These are phyloP conservation scores for Heliothis virescens DNA, from an alignment of 1,140 invertebrate genomes.

Conservation along the genomic window DNA sequence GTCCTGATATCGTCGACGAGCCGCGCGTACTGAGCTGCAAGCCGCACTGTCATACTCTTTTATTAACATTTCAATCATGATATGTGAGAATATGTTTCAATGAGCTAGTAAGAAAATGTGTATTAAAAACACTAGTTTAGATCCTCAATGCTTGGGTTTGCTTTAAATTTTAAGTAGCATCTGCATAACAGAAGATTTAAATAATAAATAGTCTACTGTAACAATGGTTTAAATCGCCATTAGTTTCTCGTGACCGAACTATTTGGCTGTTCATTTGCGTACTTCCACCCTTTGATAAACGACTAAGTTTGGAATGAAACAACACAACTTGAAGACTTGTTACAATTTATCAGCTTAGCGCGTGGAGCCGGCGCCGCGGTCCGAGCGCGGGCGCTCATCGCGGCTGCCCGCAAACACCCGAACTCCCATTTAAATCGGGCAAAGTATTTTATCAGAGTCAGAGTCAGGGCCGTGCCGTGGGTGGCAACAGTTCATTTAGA, in stretches of 20 bases:
- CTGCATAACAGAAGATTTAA: no score
- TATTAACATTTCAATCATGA: constrained; percentile 38
- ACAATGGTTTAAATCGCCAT: not conserved
- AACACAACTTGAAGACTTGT: constrained; percentile 3
- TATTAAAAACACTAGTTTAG: no score
- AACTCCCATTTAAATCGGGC: constrained; percentile 50
- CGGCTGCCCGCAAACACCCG: constrained; percentile 39
- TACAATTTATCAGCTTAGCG: constrained; percentile 38
- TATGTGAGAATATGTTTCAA: not conserved
- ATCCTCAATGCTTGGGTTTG: no score
- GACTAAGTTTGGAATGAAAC: constrained; percentile 26
- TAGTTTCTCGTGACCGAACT: not conserved
- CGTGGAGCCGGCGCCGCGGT: constrained; percentile 6
- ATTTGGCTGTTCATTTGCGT: not conserved
- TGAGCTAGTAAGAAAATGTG: no score
- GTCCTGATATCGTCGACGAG: constrained; percentile 8
- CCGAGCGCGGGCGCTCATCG: constrained; percentile 8
- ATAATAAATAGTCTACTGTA: no score
- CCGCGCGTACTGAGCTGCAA: constrained; percentile 1
- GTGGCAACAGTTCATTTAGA: constrained; percentile 55
- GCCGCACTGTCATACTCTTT: constrained; percentile 5
- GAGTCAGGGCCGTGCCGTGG: constrained; percentile 28
- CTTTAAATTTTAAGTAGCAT: no score
- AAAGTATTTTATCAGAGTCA: constrained; percentile 55
- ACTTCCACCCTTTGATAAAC: constrained; percentile 11